Evolutionary conservation across 2,797 vertebrate species (phyloP).

Genomic region (Catamblyrhynchus diadema): DNA sequence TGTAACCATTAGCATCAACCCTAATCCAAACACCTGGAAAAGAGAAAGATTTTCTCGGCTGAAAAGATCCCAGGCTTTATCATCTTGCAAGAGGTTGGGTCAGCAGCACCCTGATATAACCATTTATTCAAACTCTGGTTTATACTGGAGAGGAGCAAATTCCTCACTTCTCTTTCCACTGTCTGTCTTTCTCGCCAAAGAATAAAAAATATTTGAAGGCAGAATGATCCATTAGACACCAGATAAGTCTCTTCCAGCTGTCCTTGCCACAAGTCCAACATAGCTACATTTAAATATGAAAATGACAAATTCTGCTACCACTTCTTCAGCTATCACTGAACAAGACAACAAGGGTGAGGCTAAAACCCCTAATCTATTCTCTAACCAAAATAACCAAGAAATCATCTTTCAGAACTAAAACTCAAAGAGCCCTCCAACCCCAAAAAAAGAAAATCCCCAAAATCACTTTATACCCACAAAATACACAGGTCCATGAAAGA

Average conservation of each 20-base stretch:
- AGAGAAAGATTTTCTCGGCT: fast-evolving
- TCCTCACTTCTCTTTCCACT: not conserved
- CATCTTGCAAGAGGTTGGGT: not conserved
- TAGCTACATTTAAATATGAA: not conserved
- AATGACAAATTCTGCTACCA: not conserved
- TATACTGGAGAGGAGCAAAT: fast-evolving
- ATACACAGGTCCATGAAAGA: not conserved
- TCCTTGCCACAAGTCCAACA: not conserved
- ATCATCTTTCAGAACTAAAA: not conserved
- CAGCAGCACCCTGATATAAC: fast-evolving
- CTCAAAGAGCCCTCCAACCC: not conserved
- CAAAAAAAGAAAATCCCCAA: not conserved
- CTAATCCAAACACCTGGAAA: not conserved
- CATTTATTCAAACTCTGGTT: not conserved
- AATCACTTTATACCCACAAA: not conserved
- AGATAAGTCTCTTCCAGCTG: not conserved
- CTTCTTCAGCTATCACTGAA: not conserved
- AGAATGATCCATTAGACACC: not conserved
- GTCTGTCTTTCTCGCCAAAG: not conserved
- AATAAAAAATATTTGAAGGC: not conserved
- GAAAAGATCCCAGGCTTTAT: not conserved
- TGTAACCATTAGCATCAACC: not conserved
- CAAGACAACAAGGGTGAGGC: not conserved
- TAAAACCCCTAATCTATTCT: not conserved
- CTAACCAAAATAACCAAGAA: not conserved